Percentiles rank a stretch among this genome's conserved stretches.
These are phyloP conservation scores for Sparus aurata DNA, from an alignment of 2,797 vertebrate species.

Conservation along the genomic window DNA sequence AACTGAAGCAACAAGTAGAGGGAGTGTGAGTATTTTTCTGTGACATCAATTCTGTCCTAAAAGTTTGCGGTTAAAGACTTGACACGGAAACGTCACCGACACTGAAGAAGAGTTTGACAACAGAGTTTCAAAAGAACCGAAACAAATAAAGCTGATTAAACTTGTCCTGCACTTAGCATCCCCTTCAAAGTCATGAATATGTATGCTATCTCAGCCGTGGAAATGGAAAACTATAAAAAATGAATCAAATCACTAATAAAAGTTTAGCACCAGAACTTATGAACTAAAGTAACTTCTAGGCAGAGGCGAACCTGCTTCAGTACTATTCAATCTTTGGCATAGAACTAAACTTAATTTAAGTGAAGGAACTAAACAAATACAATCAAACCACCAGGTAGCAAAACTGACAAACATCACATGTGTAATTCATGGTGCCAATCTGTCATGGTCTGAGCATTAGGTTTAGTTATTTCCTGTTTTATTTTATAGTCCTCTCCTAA, in stretches of 20 bases:
- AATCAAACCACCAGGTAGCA: neutral
- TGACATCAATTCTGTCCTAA: neutral
- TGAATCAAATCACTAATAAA: constrained; percentile 16
- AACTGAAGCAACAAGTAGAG: constrained; percentile 34
- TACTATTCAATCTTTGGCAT: neutral
- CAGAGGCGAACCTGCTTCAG: neutral
- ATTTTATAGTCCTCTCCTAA: too few relatives aligned
- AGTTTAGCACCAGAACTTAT: neutral
- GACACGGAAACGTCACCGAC: neutral
- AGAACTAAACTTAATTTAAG: neutral
- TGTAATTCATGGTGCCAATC: too few relatives aligned
- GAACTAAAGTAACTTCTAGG: neutral
- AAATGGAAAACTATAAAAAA: neutral
- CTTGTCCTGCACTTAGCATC: neutral
- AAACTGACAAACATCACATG: neutral
- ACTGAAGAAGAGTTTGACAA: neutral
- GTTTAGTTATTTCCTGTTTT: too few relatives aligned
- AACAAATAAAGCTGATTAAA: neutral
- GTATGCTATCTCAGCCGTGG: neutral
- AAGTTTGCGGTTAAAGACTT: constrained; percentile 10
- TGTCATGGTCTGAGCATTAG: too few relatives aligned
- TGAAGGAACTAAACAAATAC: constrained; percentile 6
- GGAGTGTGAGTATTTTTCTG: constrained; percentile 42
- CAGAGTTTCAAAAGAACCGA: neutral
- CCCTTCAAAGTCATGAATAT: neutral